Conservation (phyloP, 2,888 invertebrate genomes). For the Enoplolaimus lenunculus region DNA sequence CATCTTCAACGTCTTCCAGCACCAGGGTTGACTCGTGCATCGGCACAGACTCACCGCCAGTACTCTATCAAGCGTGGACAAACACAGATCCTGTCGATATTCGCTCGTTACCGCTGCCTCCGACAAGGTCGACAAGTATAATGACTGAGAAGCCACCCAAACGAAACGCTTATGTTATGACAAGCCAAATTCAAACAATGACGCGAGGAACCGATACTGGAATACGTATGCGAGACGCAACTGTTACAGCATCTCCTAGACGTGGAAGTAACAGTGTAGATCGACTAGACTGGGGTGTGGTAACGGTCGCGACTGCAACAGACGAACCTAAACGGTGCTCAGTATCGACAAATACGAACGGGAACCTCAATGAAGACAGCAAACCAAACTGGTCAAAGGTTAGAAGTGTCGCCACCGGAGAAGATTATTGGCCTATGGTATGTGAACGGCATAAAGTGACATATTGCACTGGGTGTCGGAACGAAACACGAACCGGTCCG, state of each 20-base stretch:
- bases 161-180: background rate
- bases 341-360: background rate
- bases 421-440: background rate
- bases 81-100: background rate
- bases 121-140: background rate
- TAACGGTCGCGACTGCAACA: too few relatives aligned
- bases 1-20: background rate
- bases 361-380: background rate
- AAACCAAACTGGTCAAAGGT: background rate
- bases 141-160: background rate
- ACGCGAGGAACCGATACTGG: background rate
- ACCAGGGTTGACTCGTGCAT: background rate
- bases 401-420: background rate
- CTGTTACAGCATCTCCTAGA: background rate
- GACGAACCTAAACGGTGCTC: too few relatives aligned
- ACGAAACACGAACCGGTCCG: too few relatives aligned
- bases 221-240: background rate
- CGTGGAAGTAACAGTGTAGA: background rate
- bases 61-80: background rate
- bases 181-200: background rate
- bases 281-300: background rate
- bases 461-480: too few relatives aligned
- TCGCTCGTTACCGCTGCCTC: background rate
- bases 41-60: background rate
- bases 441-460: background rate